phyloP scores from a whole-genome alignment of 2,797 vertebrate species.

The Girardinus metallicus region DNA sequence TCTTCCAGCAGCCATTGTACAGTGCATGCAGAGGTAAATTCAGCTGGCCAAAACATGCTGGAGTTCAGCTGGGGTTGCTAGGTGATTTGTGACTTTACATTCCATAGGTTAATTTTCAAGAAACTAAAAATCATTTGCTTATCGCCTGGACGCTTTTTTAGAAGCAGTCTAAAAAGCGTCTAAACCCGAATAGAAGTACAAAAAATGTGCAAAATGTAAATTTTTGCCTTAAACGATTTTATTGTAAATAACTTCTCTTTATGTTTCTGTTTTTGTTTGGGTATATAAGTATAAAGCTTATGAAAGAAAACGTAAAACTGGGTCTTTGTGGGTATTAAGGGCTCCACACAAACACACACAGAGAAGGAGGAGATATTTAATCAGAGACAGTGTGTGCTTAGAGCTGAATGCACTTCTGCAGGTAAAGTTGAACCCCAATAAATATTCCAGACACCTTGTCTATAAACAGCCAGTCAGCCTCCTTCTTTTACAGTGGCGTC shows the following conservation, averaged over 20 bases:
- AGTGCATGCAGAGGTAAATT: too few relatives aligned
- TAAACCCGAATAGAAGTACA: too few relatives aligned
- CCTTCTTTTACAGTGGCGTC: slow-evolving; percentile 48
- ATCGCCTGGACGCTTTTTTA: too few relatives aligned
- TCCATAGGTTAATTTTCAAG: too few relatives aligned
- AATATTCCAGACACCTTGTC: slow-evolving; percentile 81
- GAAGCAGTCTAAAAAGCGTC: too few relatives aligned
- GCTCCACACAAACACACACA: slow-evolving; percentile 23
- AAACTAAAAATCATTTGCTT: too few relatives aligned
- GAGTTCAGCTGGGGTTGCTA: too few relatives aligned
- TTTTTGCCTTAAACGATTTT: background rate
- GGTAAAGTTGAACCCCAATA: slow-evolving; percentile 78
- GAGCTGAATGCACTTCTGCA: slow-evolving; percentile 78
- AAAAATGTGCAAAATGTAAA: too few relatives aligned
- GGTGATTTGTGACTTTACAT: too few relatives aligned
- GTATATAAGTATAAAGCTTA: slow-evolving; percentile 42
- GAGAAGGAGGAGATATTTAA: slow-evolving; percentile 74
- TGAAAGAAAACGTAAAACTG: slow-evolving; percentile 23
- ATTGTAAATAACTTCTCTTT: background rate
- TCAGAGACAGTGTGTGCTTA: slow-evolving; percentile 80
- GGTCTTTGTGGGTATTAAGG: slow-evolving; percentile 21
- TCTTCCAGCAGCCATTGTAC: too few relatives aligned
- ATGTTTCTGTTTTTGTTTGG: slow-evolving; percentile 11
- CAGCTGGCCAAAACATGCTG: too few relatives aligned
- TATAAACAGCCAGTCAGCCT: slow-evolving; percentile 57